A percentile compares a stretch with the other conserved stretches of the same genome.
Evolutionary conservation across 2,113 vertebrate species (phyloP).

Genomic region (Lampris incognitus): DNA sequence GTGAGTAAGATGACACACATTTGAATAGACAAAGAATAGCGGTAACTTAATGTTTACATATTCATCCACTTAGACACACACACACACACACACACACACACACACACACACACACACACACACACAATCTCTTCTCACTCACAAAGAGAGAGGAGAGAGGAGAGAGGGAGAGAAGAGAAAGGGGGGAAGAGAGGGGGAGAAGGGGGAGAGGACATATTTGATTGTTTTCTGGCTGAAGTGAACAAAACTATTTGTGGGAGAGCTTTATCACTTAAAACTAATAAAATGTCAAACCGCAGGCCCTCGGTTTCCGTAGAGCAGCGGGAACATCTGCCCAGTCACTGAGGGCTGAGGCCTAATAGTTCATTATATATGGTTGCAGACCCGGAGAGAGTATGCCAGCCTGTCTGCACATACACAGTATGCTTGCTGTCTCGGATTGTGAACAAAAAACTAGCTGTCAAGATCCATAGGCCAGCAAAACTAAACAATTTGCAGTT

Average conservation of each 20-base stretch:
- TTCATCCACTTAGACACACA: neutral
- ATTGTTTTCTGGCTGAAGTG: constrained; percentile 38
- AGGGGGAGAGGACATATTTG: constrained; percentile 6
- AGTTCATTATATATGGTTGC: no score
- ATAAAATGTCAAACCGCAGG: neutral
- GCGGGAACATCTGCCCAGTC: no score
- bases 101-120: neutral
- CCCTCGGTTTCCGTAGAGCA: no score
- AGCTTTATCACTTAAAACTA: neutral
- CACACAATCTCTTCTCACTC: neutral
- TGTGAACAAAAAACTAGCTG: no score
- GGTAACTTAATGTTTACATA: neutral
- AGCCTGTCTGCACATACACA: no score
- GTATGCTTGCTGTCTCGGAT: no score
- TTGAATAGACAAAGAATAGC: neutral
- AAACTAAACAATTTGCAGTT: neutral
- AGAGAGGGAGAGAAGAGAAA: neutral
- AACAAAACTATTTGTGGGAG: constrained; percentile 11
- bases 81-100: no score
- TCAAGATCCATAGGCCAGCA: neutral
- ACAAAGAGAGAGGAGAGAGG: constrained; percentile 22
- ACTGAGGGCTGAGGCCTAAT: no score
- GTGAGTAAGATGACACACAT: no score
- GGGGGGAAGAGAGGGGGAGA: neutral
- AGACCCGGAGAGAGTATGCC: no score